These are phyloP conservation scores for Lucilia cuprina DNA, from an alignment of 1,140 invertebrate genomes.

Conservation along the genomic window DNA sequence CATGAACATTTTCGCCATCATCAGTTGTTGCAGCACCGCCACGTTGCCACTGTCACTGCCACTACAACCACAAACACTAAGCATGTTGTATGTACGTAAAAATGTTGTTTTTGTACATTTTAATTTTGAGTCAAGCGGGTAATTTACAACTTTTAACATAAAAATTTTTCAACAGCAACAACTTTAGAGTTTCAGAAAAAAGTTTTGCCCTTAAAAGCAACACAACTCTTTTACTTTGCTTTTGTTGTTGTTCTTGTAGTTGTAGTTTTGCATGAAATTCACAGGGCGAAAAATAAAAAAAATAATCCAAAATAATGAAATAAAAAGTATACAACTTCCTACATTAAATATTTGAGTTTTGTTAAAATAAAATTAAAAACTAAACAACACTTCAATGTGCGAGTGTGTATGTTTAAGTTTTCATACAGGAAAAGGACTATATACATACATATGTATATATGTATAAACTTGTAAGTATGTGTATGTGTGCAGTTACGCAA, in stretches of 20 bases:
- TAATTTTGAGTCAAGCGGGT: conserved; percentile 14
- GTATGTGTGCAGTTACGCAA: not conserved
- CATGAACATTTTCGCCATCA: not conserved
- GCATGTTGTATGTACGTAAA: not conserved
- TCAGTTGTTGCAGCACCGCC: not conserved
- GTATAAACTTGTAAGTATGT: not conserved
- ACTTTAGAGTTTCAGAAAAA: not conserved
- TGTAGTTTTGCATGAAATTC: not conserved
- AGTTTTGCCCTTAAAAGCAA: not conserved
- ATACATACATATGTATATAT: not conserved
- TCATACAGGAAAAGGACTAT: not conserved
- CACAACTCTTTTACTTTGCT: not conserved
- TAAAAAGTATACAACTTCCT: not conserved
- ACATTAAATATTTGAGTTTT: not conserved
- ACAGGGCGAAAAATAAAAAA: not conserved
- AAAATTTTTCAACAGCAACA: not conserved
- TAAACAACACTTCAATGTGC: not conserved
- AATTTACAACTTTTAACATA: conserved; percentile 10
- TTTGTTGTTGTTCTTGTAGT: not conserved
- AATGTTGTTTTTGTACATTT: not conserved
- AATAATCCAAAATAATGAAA: not conserved
- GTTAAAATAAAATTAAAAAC: conserved; percentile 7
- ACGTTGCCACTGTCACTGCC: not conserved
- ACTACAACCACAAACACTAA: not conserved
- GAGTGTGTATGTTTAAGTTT: not conserved